Percentiles rank a stretch among this genome's conserved stretches.
These are phyloP conservation scores for Gila robusta DNA, from an alignment of 2,797 vertebrate species.

Conservation along the genomic window DNA sequence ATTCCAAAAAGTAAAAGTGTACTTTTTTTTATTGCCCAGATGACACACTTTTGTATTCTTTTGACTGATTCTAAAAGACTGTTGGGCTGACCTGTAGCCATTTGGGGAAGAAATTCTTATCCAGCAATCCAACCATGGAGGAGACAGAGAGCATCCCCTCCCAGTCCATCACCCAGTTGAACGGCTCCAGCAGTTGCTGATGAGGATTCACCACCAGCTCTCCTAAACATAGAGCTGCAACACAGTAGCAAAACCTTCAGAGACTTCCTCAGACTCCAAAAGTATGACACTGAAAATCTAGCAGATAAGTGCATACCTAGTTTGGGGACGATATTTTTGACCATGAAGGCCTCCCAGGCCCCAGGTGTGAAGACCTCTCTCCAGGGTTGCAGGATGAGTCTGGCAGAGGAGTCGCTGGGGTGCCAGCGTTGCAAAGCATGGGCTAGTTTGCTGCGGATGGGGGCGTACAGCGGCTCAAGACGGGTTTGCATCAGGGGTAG, in stretches of 20 bases:
- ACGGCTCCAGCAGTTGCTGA: slow-evolving; percentile 98
- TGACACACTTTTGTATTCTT: neutral
- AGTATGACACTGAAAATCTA: neutral
- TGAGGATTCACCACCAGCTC: slow-evolving; percentile 96
- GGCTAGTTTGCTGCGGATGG: slow-evolving; percentile 94
- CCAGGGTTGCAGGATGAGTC: slow-evolving; percentile 98
- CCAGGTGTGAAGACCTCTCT: slow-evolving; percentile 95
- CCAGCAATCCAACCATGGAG: slow-evolving; percentile 91
- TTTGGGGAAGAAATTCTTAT: slow-evolving; percentile 98
- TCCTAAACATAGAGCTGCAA: slow-evolving; percentile 89
- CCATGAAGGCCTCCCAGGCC: slow-evolving; percentile 99
- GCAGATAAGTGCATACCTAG: slow-evolving; percentile 80
- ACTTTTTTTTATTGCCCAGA: too few species aligned
- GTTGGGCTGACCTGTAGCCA: slow-evolving; percentile 89
- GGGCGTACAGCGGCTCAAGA: slow-evolving; percentile 92
- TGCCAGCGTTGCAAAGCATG: slow-evolving; percentile 97
- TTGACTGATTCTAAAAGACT: neutral
- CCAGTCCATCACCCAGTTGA: slow-evolving; percentile 98
- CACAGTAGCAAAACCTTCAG: slow-evolving; percentile 15
- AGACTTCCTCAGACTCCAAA: neutral
- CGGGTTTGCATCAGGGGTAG: slow-evolving; percentile 91
- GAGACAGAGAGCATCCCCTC: slow-evolving; percentile 95
- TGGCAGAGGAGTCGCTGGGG: slow-evolving; percentile 93
- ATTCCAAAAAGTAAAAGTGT: neutral
- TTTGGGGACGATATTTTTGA: slow-evolving; percentile 98